Base-by-base conservation (phyloP, 2,888 invertebrate genomes). In the Anoncus sp. region DNA sequence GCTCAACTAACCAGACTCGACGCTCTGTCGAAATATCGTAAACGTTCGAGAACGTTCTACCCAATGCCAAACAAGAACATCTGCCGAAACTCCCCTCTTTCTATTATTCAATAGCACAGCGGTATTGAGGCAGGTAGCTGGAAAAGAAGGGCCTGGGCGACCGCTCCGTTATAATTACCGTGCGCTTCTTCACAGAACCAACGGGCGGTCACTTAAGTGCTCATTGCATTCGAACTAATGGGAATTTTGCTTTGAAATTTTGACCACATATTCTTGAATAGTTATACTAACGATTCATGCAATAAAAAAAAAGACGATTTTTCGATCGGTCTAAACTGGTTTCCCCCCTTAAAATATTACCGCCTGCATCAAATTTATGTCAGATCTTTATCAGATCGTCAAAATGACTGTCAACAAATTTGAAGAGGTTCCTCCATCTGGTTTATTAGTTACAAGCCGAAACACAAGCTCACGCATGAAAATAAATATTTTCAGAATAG, bases 1-100 rank as follows among this genome's bases (percentile, higher is more conserved):
- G 71, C 40, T 71, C 12, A 71, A 71, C 49, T 60, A 27, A 14
- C 49, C 62, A 60, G 18, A 71, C 49, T 62, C 71, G 71, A 71
- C 63, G 71, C 71, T 71, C 71, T 71, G 71, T 71, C 43, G 51
- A 71, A 62, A 71, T 62, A 63, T 51, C 12, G 18, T 12, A 59
- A 57, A 43, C 18, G 59, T 63, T 70, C 70, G 59, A 70, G 59
- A 12, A 57, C 10, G n/a, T 70, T 59, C 55, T 70, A 70, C 70
- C 70, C 59, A 1, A 47, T n/a, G 45, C 14, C 59, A 70, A 70
- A 31, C 59, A 59, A 69, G 3, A 57, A 59, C 59, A 55, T 70
- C 70, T 70, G 57, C 59, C 55, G 55, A 43, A 27, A 55, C 0
- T 3, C 59, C 24, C 27, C 47, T 43, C 59, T 55, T 18, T 45